Base-by-base conservation (phyloP, 2,888 invertebrate species). In the Saturnia japonica region DNA sequence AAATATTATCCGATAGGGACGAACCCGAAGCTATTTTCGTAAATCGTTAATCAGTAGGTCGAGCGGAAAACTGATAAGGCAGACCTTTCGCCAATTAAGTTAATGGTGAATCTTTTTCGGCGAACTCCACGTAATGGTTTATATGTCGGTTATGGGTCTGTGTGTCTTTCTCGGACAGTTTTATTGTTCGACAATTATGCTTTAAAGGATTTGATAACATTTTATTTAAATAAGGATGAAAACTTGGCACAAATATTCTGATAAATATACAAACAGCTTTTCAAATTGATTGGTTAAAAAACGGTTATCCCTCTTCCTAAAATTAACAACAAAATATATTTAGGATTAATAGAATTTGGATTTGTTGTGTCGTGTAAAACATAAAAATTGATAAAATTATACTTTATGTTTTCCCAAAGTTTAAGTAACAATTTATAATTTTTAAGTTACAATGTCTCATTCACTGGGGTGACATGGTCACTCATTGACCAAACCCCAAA, bases 21-120 rank as follows among this genome's bases (percentile, higher is more conserved):
- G 75, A 80, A 80, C 83, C 82, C 76, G 76, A 84, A 82, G 88
- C 89, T 87, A 91, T 89, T 91, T 89, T 87, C 82, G 88, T 88
- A 87, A 89, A 91, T 86, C 90, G 91, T 92, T 91, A 91, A 93
- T 92, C 92, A 91, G 86, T 82, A 84, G 85, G 77, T 81, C 84
- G 84, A 80, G 86, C 89, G 88, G 88, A 91, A 91, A 89, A 91
- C 90, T 90, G 92, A 92, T 92, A 93, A 91, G 87, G 82, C 81
- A 83, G 85, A 86, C 90, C 88, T 88, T 87, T 87, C 83, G 79
- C 88, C 91, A 92, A 92, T 93, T 92, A 91, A 91, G 80, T 88
- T 91, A 92, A 92, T 92, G 88, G 89, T 82, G 85, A 90, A 91
- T 90, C 89, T 89, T 91, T 89, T 85, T 82, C 75, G 76, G 75